phyloP scores from a whole-genome alignment of 2,888 invertebrate species.

The Rutpela maculata region DNA sequence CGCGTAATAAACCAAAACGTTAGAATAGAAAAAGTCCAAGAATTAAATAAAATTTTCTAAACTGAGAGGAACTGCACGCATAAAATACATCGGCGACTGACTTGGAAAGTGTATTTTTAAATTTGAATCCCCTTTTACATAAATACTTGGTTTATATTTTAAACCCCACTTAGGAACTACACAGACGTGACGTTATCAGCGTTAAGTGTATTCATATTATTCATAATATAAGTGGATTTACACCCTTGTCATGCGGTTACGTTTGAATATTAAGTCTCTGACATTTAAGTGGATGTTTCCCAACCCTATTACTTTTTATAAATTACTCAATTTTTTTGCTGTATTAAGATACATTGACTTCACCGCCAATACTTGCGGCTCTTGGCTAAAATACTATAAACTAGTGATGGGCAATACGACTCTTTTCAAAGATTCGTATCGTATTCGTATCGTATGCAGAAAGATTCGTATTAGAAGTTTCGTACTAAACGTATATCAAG shows the following conservation, averaged over 20 bases:
- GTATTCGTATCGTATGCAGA: too few species aligned
- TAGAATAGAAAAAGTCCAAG: not conserved
- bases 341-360: not conserved
- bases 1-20: too few species aligned
- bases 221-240: slow-evolving; percentile 32
- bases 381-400: not conserved
- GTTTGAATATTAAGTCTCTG: slow-evolving; percentile 19
- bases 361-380: not conserved
- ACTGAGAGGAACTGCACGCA: not conserved
- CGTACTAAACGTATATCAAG: too few species aligned
- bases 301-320: slow-evolving; percentile 16
- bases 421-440: too few species aligned
- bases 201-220: slow-evolving; percentile 23
- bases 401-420: too few species aligned
- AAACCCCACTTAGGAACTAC: slow-evolving; percentile 20
- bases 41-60: not conserved
- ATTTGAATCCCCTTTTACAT: not conserved
- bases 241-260: slow-evolving; percentile 31
- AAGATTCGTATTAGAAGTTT: too few species aligned
- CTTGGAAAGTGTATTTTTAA: not conserved
- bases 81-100: not conserved
- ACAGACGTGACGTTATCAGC: slow-evolving; percentile 25
- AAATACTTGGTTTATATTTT: not conserved
- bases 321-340: slow-evolving; percentile 11
- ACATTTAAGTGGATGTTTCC: slow-evolving; percentile 16